Percentiles rank a stretch among this genome's conserved stretches.
Evolutionary conservation across 37 sponge, comb jelly and placozoan species (phyloP).

Genomic region (Crambe crambe): DNA sequence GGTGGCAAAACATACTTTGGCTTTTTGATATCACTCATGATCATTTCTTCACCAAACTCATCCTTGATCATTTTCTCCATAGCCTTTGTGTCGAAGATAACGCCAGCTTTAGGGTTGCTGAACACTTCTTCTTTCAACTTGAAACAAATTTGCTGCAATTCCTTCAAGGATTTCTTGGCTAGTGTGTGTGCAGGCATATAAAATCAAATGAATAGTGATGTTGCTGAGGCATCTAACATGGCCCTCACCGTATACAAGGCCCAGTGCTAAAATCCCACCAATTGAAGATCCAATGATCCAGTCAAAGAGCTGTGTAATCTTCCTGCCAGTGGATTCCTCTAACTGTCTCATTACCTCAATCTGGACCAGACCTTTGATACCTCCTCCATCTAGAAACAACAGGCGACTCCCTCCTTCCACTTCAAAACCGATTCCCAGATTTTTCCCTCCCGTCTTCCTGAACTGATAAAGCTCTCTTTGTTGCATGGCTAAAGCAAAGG

Average conservation of each 20-base stretch:
- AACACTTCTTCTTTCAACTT: constrained; percentile 68
- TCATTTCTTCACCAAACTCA: constrained; percentile 25
- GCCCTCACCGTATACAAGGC: constrained; percentile 60
- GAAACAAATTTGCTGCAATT: constrained; percentile 42
- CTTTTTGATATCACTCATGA: constrained; percentile 23
- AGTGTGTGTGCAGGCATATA: too few species aligned
- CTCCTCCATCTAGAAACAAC: constrained; percentile 69
- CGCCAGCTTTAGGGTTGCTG: not conserved
- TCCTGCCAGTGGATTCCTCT: constrained; percentile 48
- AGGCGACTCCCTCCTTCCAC: constrained; percentile 46
- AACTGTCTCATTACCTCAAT: constrained; percentile 43
- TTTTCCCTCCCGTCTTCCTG: constrained; percentile 7
- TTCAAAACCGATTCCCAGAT: constrained; percentile 4
- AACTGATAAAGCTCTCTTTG: constrained; percentile 36
- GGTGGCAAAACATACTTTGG: constrained; percentile 35
- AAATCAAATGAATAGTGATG: too few species aligned
- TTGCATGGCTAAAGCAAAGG: constrained; percentile 31
- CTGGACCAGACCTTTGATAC: constrained; percentile 56
- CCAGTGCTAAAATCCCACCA: constrained; percentile 63
- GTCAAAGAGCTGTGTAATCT: constrained; percentile 67
- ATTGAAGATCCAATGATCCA: constrained; percentile 66
- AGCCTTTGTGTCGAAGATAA: constrained; percentile 42
- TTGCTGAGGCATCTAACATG: too few species aligned
- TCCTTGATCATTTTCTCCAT: constrained; percentile 46
- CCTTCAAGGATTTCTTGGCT: constrained; percentile 28